A percentile compares a stretch with the other conserved stretches of the same genome.
Evolutionary conservation across 1,140 invertebrate species (phyloP).

Genomic region (Riptortus pedestris): DNA sequence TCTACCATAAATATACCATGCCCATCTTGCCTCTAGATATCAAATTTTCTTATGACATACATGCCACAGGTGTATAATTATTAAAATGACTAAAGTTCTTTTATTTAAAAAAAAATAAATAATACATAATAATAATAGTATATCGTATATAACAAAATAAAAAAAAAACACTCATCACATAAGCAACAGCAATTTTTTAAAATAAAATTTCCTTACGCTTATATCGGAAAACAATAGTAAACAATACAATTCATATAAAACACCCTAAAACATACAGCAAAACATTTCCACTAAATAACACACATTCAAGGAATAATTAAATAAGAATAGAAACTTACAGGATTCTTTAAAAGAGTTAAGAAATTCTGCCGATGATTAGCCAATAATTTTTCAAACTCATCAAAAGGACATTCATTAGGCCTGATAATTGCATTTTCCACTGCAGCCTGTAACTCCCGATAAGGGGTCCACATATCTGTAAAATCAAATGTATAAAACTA

Average conservation of each 20-base stretch:
- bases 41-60: too few species aligned
- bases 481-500: too few species aligned
- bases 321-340: conserved; percentile 50
- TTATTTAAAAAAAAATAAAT: neutral
- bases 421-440: conserved; percentile 61
- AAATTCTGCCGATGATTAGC: conserved; percentile 78
- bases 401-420: conserved; percentile 49
- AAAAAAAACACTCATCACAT: neutral
- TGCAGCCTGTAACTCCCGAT: conserved; percentile 63
- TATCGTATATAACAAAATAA: neutral
- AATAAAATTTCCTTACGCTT: conserved; percentile 26
- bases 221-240: too few species aligned
- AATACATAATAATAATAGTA: neutral
- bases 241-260: too few species aligned
- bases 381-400: conserved; percentile 68
- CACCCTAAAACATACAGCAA: too few species aligned
- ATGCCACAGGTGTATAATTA: too few species aligned
- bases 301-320: too few species aligned
- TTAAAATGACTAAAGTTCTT: too few species aligned
- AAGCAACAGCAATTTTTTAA: conserved; percentile 10
- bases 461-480: conserved; percentile 79
- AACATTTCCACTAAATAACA: too few species aligned
- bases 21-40: too few species aligned
- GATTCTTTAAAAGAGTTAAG: conserved; percentile 74
- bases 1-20: too few species aligned